Evolutionary conservation across 2,797 vertebrate species (phyloP), one percentile per base, ranked within the genome.

Genomic region (Octomys mimax): DNA sequence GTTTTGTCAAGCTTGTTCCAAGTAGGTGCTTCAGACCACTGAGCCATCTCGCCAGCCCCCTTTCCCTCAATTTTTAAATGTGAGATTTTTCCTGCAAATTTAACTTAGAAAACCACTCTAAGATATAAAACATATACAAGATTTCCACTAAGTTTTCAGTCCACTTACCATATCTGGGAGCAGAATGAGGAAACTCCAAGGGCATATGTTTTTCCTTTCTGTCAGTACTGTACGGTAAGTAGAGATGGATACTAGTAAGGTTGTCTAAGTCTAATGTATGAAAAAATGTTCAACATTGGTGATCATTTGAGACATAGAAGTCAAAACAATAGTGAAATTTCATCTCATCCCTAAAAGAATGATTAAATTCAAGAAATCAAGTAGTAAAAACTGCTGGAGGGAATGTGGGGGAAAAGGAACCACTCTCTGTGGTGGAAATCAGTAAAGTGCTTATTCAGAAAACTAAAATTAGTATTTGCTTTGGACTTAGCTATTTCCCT

Each of bases 181-280:
- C 81, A 87, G 71, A 80, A 24, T 87, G 61, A 95, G 49, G n/a
- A 87, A 28, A 3, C 4, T 92, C 39, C 89, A 22, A 92, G 28
- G 19, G 77, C 22, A 33, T 42, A 54, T 36, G 66, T 75, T 57
- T 9, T 49, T 49, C 11, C 16, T 88, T 77, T 22, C 36, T 61
- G 36, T 79, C 26, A 93, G 21, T 68, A 46, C 1, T 79, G 12
- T 73, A 5, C 28, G 49, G 46, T 21, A 89, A 46, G 68, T 13
- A 79, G 46, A 70, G 8, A 49, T 33, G 33, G n/a, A 95, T 70
- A 71, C 22, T 36, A 70, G 9, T 22, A 68, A 36, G 21, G 1
- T 31, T 75, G 16, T 28, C 8, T n/a, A 82, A 68, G 8, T 75
- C 24, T 42, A 75, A 28, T 46, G 26, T 26, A 14, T 14, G 22